phyloP scores from a whole-genome alignment of 2,113 vertebrate species.

The Channa maculata region DNA sequence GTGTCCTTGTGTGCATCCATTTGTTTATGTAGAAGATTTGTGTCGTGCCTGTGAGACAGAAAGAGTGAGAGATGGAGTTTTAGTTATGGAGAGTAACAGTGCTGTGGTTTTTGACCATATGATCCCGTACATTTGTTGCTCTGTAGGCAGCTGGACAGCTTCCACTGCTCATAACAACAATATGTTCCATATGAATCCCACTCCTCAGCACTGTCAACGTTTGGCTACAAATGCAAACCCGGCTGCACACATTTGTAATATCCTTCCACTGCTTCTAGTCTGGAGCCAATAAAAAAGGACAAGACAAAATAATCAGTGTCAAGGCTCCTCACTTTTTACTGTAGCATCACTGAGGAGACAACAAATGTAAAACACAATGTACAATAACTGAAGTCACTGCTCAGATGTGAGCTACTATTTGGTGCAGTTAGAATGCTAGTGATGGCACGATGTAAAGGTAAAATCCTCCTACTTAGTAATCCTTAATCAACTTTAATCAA shows the following conservation, averaged over 20 bases:
- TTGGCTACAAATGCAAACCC: slow-evolving; percentile 40
- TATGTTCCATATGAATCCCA: slow-evolving; percentile 73
- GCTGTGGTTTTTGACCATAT: slow-evolving; percentile 63
- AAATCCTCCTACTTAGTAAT: too few species aligned
- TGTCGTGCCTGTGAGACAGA: slow-evolving; percentile 22
- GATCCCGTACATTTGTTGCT: slow-evolving; percentile 60
- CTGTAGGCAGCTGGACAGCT: slow-evolving; percentile 69
- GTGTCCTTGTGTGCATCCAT: slow-evolving; percentile 65
- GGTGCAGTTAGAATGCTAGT: background rate
- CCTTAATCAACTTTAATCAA: too few species aligned
- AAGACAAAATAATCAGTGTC: slow-evolving; percentile 57
- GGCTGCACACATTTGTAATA: slow-evolving; percentile 54
- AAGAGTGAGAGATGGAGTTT: slow-evolving; percentile 44
- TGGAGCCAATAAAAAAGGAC: slow-evolving; percentile 54
- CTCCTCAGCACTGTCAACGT: slow-evolving; percentile 58
- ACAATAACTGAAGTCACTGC: slow-evolving; percentile 1
- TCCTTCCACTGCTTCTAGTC: slow-evolving; percentile 52
- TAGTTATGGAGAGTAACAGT: slow-evolving; percentile 49
- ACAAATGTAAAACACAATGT: slow-evolving; percentile 27
- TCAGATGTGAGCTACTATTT: slow-evolving; percentile 34
- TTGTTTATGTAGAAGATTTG: slow-evolving; percentile 55
- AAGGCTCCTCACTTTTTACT: slow-evolving; percentile 36
- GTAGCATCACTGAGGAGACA: slow-evolving; percentile 5
- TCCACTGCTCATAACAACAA: slow-evolving; percentile 72
- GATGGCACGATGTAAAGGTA: background rate